These are phyloP conservation scores for Bubo blakistoni DNA, from an alignment of 2,113 vertebrate species.

Conservation along the genomic window DNA sequence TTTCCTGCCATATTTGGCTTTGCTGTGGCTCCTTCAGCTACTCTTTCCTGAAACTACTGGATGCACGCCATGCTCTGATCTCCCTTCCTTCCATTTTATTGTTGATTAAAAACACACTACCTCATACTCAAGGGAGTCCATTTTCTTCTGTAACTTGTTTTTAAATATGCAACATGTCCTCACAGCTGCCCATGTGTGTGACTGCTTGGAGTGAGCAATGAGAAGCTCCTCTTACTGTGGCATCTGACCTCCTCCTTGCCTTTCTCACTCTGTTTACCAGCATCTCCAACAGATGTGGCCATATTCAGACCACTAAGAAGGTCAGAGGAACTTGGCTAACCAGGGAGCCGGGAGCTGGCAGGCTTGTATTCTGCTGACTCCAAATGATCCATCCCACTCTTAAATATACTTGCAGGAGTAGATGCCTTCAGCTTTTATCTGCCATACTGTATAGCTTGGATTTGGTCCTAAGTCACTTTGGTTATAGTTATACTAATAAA, in stretches of 20 bases:
- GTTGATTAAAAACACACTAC: not conserved
- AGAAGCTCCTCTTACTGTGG: not conserved
- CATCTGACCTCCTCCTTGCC: not conserved
- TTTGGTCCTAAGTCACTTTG: not conserved
- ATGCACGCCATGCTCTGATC: not conserved
- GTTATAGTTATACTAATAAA: not conserved
- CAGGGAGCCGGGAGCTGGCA: not conserved
- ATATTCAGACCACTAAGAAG: not conserved
- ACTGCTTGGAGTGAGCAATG: not conserved
- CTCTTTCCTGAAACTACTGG: not conserved
- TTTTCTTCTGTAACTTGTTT: not conserved
- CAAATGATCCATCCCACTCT: not conserved
- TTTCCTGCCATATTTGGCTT: constrained; percentile 42
- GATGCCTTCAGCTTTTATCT: not conserved
- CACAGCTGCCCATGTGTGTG: not conserved
- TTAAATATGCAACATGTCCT: not conserved
- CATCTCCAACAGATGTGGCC: not conserved
- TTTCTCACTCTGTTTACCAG: not conserved
- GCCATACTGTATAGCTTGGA: not conserved
- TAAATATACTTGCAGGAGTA: not conserved
- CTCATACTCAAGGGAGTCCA: not conserved
- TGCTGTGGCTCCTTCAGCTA: constrained; percentile 1
- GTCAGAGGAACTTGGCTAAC: not conserved
- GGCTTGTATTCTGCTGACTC: not conserved
- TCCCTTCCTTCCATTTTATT: not conserved